These are phyloP conservation scores for Mycetomoellerius zeteki DNA, from an alignment of 1,140 invertebrate genomes.

Conservation along the genomic window DNA sequence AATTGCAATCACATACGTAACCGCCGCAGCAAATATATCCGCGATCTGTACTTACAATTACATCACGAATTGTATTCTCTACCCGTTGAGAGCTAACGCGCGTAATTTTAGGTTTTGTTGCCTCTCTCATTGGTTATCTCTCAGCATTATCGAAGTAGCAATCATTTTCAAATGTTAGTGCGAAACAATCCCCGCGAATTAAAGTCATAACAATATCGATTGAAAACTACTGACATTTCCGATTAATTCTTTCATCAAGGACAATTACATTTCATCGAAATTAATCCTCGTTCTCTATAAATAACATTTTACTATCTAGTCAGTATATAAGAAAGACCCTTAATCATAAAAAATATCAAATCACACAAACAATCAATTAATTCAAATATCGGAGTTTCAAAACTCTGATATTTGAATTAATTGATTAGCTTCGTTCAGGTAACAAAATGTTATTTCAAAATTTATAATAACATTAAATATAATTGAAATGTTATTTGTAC, in stretches of 20 bases:
- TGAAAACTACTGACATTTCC: constrained; percentile 41
- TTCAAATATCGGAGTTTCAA: neutral
- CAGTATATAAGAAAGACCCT: neutral
- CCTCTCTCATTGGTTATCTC: constrained; percentile 54
- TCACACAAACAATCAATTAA: neutral
- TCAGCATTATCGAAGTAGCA: constrained; percentile 51
- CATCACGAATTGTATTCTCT: constrained; percentile 50
- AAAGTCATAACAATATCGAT: constrained; percentile 46
- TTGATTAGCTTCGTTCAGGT: neutral
- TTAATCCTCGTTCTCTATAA: constrained; percentile 18
- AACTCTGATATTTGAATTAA: neutral
- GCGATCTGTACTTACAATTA: constrained; percentile 55
- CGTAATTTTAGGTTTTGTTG: constrained; percentile 52
- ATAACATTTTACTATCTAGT: neutral
- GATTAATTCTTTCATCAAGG: constrained; percentile 20
- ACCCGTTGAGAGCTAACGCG: constrained; percentile 38
- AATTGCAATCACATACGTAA: constrained; percentile 57
- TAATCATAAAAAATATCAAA: neutral
- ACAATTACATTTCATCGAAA: constrained; percentile 12
- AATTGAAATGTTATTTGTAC: neutral
- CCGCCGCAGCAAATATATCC: constrained; percentile 51
- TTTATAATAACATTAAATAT: neutral
- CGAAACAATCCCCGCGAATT: constrained; percentile 38
- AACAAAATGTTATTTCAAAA: constrained; percentile 6
- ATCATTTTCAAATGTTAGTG: constrained; percentile 46